These are phyloP conservation scores for Drosophila pallidifrons DNA, from an alignment of 1,140 invertebrate genomes.

Conservation along the genomic window DNA sequence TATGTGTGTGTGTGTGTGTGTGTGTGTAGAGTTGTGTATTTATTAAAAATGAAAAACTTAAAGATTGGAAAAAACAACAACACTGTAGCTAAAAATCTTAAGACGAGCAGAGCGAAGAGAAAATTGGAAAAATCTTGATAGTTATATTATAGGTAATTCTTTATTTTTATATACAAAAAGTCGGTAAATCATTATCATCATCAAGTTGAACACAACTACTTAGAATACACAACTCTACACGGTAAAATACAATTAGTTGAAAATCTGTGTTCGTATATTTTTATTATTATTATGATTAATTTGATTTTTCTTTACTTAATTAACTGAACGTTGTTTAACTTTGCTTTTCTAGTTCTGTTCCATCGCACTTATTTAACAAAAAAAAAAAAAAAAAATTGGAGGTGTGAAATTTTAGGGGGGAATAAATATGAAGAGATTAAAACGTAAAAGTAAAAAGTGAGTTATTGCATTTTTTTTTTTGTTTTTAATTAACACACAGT, in stretches of 20 bases:
- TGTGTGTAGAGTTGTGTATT: slow-evolving; percentile 23
- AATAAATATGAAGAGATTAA: slow-evolving; percentile 49
- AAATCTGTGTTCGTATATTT: not conserved
- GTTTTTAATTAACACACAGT: slow-evolving; percentile 48
- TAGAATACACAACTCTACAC: slow-evolving; percentile 48
- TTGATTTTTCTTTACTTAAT: slow-evolving; percentile 22
- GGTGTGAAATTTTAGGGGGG: not conserved
- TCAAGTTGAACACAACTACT: slow-evolving; percentile 14
- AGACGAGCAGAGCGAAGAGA: slow-evolving; percentile 3
- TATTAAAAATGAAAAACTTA: too few species aligned
- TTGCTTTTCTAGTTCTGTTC: slow-evolving; percentile 31
- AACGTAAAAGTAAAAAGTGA: slow-evolving; percentile 28
- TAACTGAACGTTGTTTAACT: not conserved
- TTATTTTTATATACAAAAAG: slow-evolving; percentile 26
- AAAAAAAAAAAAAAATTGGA: slow-evolving; percentile 14
- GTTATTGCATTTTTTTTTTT: slow-evolving; percentile 51
- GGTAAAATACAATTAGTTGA: slow-evolving; percentile 9
- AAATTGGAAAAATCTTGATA: not conserved
- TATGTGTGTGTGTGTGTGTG: slow-evolving; percentile 4
- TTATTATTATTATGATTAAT: slow-evolving; percentile 13
- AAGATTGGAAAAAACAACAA: not conserved
- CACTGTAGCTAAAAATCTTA: slow-evolving; percentile 2
- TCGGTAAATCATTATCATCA: slow-evolving; percentile 8
- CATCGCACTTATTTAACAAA: slow-evolving; percentile 26
- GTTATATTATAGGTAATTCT: not conserved